These are phyloP conservation scores for Actinopyga echinites DNA, from an alignment of 53 echinoderm and acorn worm genomes.

Conservation along the genomic window DNA sequence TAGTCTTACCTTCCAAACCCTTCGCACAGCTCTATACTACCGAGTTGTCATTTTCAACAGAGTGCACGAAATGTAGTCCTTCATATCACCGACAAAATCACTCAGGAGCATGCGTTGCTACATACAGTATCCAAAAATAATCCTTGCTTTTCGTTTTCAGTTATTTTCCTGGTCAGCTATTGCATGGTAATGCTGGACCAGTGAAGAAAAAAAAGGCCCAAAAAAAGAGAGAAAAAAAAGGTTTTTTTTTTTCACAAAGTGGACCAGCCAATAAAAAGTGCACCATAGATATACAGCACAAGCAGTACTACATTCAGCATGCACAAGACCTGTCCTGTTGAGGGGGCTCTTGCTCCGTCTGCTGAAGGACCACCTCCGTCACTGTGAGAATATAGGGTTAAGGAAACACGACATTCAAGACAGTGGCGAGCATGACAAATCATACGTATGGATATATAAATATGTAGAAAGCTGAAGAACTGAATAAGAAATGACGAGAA, in stretches of 20 bases:
- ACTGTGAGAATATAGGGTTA: conserved; percentile 77
- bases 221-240: too few relatives aligned
- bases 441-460: not conserved
- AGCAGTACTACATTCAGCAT: conserved; percentile 68
- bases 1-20: too few relatives aligned
- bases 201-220: too few relatives aligned
- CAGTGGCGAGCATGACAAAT: not conserved
- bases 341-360: conserved; percentile 75
- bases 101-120: too few relatives aligned
- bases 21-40: too few relatives aligned
- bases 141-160: too few relatives aligned
- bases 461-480: not conserved
- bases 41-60: too few relatives aligned
- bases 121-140: too few relatives aligned
- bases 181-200: too few relatives aligned
- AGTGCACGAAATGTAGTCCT: too few relatives aligned
- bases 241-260: not conserved
- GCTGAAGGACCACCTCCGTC: conserved; percentile 94
- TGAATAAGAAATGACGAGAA: not conserved
- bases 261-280: conserved; percentile 60
- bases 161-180: too few relatives aligned
- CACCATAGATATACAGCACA: conserved; percentile 34
- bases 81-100: too few relatives aligned
- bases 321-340: conserved; percentile 79
- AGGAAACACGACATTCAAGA: conserved; percentile 53